Conservation (phyloP, 2,113 vertebrate genomes). For the Pampusana beccarii region DNA sequence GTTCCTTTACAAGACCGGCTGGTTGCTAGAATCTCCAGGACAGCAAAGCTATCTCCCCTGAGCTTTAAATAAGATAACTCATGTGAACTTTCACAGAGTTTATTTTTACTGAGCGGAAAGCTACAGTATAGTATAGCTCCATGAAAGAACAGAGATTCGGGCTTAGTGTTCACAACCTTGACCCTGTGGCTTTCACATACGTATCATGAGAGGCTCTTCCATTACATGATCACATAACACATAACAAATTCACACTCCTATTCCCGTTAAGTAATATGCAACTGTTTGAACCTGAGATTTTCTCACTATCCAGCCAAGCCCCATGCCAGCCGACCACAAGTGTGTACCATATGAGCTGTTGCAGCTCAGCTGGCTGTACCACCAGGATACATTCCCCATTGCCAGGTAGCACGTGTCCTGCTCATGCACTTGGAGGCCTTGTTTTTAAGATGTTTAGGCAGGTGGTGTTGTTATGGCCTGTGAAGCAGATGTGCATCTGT, state of each 20-base stretch:
- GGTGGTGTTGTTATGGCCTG: slow-evolving; percentile 63
- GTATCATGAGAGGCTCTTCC: neutral
- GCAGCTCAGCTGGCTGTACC: neutral
- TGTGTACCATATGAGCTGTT: neutral
- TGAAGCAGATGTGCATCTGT: slow-evolving; percentile 58
- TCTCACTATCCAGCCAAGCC: neutral
- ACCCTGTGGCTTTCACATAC: neutral
- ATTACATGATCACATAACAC: neutral
- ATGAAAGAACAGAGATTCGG: neutral
- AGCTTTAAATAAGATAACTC: slow-evolving; percentile 18
- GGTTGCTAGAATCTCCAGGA: neutral
- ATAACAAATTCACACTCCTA: slow-evolving; percentile 27
- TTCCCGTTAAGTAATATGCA: neutral
- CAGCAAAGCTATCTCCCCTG: neutral
- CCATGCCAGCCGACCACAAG: neutral
- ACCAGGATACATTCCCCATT: neutral
- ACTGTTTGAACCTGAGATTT: neutral
- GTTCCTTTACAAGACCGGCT: neutral
- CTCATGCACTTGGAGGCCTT: neutral
- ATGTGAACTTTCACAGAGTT: neutral
- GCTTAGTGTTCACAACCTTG: neutral
- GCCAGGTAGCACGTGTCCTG: neutral
- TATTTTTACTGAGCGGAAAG: neutral
- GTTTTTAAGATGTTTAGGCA: slow-evolving; percentile 41
- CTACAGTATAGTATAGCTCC: neutral